Percentiles rank a stretch among this genome's conserved stretches.
phyloP scores from a whole-genome alignment of 2,797 vertebrate species.

The Okamejei kenojei region DNA sequence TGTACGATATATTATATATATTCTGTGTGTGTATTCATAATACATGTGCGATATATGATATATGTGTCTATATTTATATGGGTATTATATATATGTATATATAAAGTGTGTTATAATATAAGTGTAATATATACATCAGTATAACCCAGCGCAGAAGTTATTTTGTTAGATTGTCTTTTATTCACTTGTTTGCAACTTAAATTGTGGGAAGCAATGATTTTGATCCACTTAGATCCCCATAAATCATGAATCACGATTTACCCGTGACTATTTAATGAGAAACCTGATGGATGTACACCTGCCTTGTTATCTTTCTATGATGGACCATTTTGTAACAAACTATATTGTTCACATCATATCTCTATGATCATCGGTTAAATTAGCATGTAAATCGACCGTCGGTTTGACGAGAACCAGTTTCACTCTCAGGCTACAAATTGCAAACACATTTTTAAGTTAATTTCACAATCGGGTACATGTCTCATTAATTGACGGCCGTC shows the following conservation, averaged over 20 bases:
- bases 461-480: neutral
- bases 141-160: neutral
- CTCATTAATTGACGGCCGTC: neutral
- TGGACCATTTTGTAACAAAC: neutral
- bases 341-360: neutral
- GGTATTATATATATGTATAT: too few relatives aligned
- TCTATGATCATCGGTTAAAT: neutral
- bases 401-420: neutral
- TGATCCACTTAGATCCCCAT: neutral
- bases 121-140: neutral
- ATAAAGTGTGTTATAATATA: too few relatives aligned
- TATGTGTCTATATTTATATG: too few relatives aligned
- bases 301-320: neutral
- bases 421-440: neutral
- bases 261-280: neutral
- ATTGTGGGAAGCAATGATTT: neutral
- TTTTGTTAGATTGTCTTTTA: neutral
- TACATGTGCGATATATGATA: too few relatives aligned
- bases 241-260: neutral
- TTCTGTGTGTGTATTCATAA: too few relatives aligned
- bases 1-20: too few relatives aligned
- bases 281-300: neutral
- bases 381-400: neutral
- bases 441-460: neutral
- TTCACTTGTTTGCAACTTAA: neutral